Evolutionary conservation across 2,113 vertebrate species (phyloP).

Genomic region (Choloepus hoffmanni): DNA sequence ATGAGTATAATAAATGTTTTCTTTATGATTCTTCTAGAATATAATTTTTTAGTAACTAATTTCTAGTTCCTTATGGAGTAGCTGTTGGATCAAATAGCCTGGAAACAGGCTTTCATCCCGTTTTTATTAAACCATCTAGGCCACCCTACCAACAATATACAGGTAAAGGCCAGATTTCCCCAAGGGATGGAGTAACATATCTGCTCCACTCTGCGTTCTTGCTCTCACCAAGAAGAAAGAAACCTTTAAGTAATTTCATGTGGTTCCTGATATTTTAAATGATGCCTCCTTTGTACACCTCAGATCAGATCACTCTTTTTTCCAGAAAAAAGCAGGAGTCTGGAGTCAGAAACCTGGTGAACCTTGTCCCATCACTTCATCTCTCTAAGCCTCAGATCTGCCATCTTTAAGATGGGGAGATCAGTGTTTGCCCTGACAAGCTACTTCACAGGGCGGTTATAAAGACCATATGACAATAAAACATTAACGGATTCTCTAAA

Average conservation of each 20-base stretch:
- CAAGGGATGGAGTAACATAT: fast-evolving
- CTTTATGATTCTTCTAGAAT: neutral
- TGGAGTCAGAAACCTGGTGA: neutral
- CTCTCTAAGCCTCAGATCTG: neutral
- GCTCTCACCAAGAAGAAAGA: neutral
- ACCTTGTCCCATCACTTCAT: too few species aligned
- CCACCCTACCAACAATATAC: neutral
- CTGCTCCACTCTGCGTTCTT: too few species aligned
- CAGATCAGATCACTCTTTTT: neutral
- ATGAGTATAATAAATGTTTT: neutral
- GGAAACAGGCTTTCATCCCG: neutral
- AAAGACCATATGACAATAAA: neutral
- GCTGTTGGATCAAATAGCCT: neutral
- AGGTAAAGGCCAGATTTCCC: neutral
- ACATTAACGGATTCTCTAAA: neutral
- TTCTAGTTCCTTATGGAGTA: neutral
- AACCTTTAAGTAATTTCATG: neutral
- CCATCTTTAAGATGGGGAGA: neutral
- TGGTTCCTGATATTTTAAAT: neutral
- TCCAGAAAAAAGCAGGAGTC: neutral
- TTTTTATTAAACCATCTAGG: neutral
- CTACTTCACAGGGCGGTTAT: neutral
- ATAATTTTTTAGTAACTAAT: neutral
- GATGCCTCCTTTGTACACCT: neutral
- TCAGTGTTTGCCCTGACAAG: neutral